Base-by-base conservation (phyloP, 53 echinoderm and acorn worm genomes). In the Echinarachnius parma region DNA sequence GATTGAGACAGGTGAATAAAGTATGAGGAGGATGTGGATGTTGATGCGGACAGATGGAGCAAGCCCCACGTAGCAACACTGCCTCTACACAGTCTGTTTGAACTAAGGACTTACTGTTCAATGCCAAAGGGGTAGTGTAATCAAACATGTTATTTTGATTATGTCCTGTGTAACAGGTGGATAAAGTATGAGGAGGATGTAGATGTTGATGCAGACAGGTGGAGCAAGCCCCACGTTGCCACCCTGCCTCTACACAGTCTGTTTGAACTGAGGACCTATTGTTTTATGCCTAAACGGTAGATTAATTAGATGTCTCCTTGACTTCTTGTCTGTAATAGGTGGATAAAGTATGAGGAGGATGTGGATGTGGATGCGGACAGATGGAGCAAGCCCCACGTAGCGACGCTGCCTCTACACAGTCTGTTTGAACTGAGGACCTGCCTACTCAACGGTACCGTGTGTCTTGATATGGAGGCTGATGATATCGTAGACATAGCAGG, bases 331-430 rank as follows among this genome's bases (percentile, higher is more conserved):
- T n/a, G n/a, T n/a, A 28, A 65, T 52, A 92, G 92, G 56, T 92
- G 92, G 92, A 92, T 92, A 39, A 92, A 92, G 65, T 92, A 92
- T 53, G 92, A 92, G 48, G 92, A 92, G 56, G 93, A 87, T 64
- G 93, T 89, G 71, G 93, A 89, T 34, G 93, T 78, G 5, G 93
- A 86, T 46, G 93, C 89, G 11, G 86, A 89, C 32, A 44, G 93
- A 60, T 92, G 93, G 93, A 93, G 93, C 76, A 89, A 93, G 35
- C 93, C 93, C 47, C 93, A 93, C 46, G 69, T 93, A 23, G 86
- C 93, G 22, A 89, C 93, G 4, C 72, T 93, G 20, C 86, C 93
- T n/a, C 80, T 93, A 4, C 93, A 93, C 56, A 93, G 93, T 77
- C 83, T 92, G 37, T 92, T 92, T 93, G 93, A 93, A 37, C 83